phyloP scores from a whole-genome alignment of 2,888 invertebrate species.

The Dicranocentrus wangi region DNA sequence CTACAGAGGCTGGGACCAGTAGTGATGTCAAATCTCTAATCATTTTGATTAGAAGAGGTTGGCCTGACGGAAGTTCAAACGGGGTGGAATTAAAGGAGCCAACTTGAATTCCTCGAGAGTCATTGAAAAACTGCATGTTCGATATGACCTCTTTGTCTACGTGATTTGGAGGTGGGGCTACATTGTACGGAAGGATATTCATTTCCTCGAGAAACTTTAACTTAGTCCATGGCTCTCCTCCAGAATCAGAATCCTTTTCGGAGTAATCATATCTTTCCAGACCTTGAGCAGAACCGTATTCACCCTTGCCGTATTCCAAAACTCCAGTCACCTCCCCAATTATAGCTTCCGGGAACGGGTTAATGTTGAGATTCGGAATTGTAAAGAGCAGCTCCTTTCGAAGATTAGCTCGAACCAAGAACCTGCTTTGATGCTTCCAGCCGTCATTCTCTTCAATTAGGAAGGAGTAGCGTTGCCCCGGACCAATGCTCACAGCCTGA shows the following conservation, averaged over 20 bases:
- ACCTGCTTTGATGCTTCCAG: too few species aligned
- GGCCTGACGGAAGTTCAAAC: slow-evolving; percentile 9
- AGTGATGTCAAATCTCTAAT: slow-evolving; percentile 35
- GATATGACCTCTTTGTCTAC: slow-evolving; percentile 55
- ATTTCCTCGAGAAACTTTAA: slow-evolving; percentile 8
- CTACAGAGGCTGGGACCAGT: not conserved
- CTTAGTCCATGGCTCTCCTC: not conserved
- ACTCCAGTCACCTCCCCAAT: slow-evolving; percentile 55
- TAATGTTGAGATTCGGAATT: slow-evolving; percentile 51
- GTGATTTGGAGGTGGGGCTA: slow-evolving; percentile 50
- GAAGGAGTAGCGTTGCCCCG: slow-evolving; percentile 69
- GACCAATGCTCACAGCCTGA: slow-evolving; percentile 37
- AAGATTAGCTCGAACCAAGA: slow-evolving; percentile 49
- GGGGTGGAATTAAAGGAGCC: slow-evolving; percentile 55
- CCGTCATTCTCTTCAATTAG: slow-evolving; percentile 20
- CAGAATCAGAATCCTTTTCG: not conserved
- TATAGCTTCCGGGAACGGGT: slow-evolving; percentile 59
- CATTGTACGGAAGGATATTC: slow-evolving; percentile 43
- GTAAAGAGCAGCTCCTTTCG: slow-evolving; percentile 41
- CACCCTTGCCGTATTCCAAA: slow-evolving; percentile 30
- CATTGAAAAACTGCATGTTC: slow-evolving; percentile 16
- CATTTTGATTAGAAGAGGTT: slow-evolving; percentile 46
- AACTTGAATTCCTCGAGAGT: slow-evolving; percentile 23
- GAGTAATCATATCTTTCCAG: not conserved
- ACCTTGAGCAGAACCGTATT: not conserved